Conservation (phyloP, 2,888 invertebrate genomes). For the Brenthis hecate region DNA sequence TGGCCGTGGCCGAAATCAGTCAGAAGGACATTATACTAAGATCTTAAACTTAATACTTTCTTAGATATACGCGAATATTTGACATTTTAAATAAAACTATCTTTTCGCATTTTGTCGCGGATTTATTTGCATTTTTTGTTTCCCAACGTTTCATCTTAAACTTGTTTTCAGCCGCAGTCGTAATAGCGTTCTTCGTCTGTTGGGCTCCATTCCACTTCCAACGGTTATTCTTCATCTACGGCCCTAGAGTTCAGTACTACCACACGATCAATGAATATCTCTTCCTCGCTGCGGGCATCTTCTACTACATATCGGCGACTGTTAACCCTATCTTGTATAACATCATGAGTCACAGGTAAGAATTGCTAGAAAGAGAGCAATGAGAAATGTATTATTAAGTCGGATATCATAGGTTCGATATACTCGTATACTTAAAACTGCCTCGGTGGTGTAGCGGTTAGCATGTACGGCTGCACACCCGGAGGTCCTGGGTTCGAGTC, state of each 20-base stretch:
- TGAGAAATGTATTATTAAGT: background rate
- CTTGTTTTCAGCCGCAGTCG: conserved; percentile 90
- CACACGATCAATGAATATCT: conserved; percentile 89
- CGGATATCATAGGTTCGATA: background rate
- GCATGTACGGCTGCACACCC: no score
- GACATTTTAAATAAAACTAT: no score
- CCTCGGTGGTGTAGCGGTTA: no score
- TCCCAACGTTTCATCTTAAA: no score
- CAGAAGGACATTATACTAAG: background rate
- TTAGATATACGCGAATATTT: no score
- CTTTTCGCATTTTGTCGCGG: no score
- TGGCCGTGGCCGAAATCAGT: no score
- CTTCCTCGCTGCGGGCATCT: conserved; percentile 89
- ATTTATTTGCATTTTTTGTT: no score
- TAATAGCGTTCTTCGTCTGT: conserved; percentile 95
- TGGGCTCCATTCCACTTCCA: conserved; percentile 99
- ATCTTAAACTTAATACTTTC: conserved; percentile 20
- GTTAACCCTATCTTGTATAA: conserved; percentile 94
- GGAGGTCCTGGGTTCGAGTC: no score
- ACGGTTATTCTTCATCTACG: conserved; percentile 91
- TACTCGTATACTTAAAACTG: no score
- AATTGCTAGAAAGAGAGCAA: background rate
- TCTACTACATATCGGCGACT: conserved; percentile 93
- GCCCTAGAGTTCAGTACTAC: conserved; percentile 82
- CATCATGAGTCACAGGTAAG: conserved; percentile 85